Evolutionary conservation across 1,140 invertebrate genomes (phyloP), one percentile per base, ranked within the genome.

Genomic region (Phymastichus coffea): DNA sequence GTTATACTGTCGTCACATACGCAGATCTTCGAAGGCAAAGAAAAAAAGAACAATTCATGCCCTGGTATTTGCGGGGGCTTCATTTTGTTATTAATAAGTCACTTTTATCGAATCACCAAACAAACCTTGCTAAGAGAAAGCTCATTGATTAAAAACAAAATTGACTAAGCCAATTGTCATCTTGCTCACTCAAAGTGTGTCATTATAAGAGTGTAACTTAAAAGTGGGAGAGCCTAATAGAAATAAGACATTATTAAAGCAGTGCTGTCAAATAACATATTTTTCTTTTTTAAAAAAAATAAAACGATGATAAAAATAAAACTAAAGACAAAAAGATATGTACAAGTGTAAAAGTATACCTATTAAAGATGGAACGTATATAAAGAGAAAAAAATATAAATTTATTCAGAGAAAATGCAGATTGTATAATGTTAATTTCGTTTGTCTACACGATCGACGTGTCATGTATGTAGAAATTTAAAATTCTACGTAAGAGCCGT

Each of bases 381-480:
- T 22, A 3, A 25, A 57, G 35, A 46, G 28, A 57, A 49, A 54
- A 35, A 38, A 47, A 60, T 47, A 47, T 43, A 46, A 47, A 38
- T 59, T 26, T 46, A 52, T 59, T 59, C 23, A n/a, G 57, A 59
- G 22, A 44, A 53, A 59, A 52, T 53, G 47, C 20, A 46, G 17
- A 37, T 44, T 53, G 28, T 46, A 46, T 52, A 33, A 44, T 51
- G 26, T 51, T 58, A 28, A 46, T 19, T 52, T 53, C n/a, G n/a
- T n/a, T 58, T 59, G 28, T 59, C 53, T 59, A 52, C 48, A 52
- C 28, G 43, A 53, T n/a, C 41, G 33, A 59, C 52, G 17, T n/a
- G 41, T 59, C 28, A 46, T 52, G 30, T 44, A 59, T 38, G 57
- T 59, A 59, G 57, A 57, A 14, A 52, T 1, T 10, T 30, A 10